A percentile compares a stretch with the other conserved stretches of the same genome.
Evolutionary conservation across 2,113 vertebrate species (phyloP).

Genomic region (Bostrychus sinensis): DNA sequence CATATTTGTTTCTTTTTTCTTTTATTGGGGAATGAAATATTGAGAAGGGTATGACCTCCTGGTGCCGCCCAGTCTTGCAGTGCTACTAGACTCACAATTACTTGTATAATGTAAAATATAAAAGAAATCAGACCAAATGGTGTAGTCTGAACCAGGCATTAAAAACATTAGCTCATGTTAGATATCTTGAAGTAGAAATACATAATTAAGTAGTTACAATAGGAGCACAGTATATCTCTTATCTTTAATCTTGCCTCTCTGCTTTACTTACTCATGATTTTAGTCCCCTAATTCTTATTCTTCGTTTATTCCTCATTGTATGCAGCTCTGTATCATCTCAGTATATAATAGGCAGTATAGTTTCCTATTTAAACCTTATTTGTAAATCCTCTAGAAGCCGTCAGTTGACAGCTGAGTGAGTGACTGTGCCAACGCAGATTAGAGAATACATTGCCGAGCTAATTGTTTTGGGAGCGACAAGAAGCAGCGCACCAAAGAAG

Average conservation of each 20-base stretch:
- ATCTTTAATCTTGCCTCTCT: no score
- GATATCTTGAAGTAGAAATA: no score
- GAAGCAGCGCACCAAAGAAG: neutral
- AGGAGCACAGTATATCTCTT: no score
- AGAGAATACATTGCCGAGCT: neutral
- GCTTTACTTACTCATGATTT: neutral
- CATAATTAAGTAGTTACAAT: no score
- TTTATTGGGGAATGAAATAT: neutral
- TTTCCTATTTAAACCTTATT: conserved; percentile 7
- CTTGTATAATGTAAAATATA: no score
- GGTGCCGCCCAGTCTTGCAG: neutral
- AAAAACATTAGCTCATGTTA: no score
- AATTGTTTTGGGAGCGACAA: conserved; percentile 2
- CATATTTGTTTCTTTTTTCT: neutral
- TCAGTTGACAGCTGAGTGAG: conserved; percentile 2
- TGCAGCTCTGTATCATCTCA: neutral
- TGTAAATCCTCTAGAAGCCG: neutral
- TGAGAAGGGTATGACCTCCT: neutral
- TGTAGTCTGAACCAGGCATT: no score
- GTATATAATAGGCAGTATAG: conserved; percentile 1
- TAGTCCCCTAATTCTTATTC: neutral
- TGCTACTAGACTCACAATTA: neutral
- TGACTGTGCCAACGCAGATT: conserved; percentile 11
- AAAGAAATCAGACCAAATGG: no score
- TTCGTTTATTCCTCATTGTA: neutral